Percentiles rank a stretch among this genome's conserved stretches.
These are phyloP conservation scores for Diorhabda carinulata DNA, from an alignment of 1,140 invertebrate species.

Conservation along the genomic window DNA sequence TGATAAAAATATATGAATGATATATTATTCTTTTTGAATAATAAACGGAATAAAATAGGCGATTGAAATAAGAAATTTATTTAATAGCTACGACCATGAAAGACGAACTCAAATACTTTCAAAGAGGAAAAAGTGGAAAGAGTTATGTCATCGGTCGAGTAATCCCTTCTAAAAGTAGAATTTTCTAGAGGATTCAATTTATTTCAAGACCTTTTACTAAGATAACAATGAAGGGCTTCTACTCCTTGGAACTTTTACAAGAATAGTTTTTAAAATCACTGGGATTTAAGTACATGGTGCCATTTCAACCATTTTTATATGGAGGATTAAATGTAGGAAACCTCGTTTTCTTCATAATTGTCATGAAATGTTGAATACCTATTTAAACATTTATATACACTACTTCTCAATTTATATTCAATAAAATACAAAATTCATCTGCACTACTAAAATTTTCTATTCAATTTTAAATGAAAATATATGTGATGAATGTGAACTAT, in stretches of 20 bases:
- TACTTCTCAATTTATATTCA: too few species aligned
- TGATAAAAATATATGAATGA: background rate
- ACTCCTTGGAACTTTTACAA: background rate
- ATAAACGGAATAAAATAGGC: background rate
- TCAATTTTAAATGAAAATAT: too few species aligned
- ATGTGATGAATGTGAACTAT: too few species aligned
- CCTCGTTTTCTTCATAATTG: background rate
- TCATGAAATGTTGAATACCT: too few species aligned
- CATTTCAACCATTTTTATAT: background rate
- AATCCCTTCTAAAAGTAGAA: background rate
- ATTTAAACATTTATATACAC: too few species aligned
- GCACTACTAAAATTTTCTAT: too few species aligned
- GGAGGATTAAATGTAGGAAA: too few species aligned
- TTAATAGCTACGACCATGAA: background rate
- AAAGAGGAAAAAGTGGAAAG: background rate
- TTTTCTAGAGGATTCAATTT: background rate
- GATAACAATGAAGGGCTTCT: background rate
- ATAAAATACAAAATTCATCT: too few species aligned
- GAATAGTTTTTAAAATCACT: conserved; percentile 1
- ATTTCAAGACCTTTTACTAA: background rate
- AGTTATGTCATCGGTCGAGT: background rate
- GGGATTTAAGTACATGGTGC: background rate
- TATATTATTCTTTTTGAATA: background rate
- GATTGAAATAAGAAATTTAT: background rate
- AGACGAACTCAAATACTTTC: background rate